Base-by-base conservation (phyloP, 2,888 invertebrate species). In the Heliconius ismenius region DNA sequence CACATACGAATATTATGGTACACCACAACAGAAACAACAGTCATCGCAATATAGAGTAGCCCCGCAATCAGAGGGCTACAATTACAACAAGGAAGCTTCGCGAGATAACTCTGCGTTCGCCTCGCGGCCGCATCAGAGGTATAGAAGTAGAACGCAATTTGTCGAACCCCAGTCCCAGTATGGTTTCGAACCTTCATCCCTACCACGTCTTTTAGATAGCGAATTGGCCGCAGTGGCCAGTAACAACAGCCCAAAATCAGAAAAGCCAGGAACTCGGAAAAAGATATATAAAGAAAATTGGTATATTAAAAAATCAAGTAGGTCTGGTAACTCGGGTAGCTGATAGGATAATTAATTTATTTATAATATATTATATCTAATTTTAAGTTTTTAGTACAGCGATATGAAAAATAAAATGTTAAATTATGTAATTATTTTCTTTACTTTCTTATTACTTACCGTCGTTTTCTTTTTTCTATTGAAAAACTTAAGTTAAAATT, bases 91-190 rank as follows among this genome's bases (percentile, higher is more conserved):
- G 81, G 89, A 86, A 62, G 76, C 84, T 60, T 88, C 89, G 3
- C 86, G 86, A 54, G 92, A 92, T 78, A 91, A 80, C 75, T 86
- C 88, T 1, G 90, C 92, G 13, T 87, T 84, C 75, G 90, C 89
- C 1, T 88, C 92, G n/a, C 87, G 86, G 9, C 90, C 91, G 4
- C 84, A 83, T 60, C 87, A 87, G 75, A 86, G 83, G 64, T 89
- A 87, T 75, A 89, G 85, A 77, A 82, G 81, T 18, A 90, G 87
- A 82, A 92, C 92, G 60, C 89, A 89, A 78, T 92, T 93, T 77
- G 92, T 93, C 62, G 93, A 93, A 81, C 94, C 94, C 0, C 93
- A 92, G 79, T 94, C 91, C 82, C 93, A 94, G 80, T 94, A 94
- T 81, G 94, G 94, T 13, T 94, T 94, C 83, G 92, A 93, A 79